phyloP scores from a whole-genome alignment of 2,888 invertebrate species.

The Drosophila cognata region DNA sequence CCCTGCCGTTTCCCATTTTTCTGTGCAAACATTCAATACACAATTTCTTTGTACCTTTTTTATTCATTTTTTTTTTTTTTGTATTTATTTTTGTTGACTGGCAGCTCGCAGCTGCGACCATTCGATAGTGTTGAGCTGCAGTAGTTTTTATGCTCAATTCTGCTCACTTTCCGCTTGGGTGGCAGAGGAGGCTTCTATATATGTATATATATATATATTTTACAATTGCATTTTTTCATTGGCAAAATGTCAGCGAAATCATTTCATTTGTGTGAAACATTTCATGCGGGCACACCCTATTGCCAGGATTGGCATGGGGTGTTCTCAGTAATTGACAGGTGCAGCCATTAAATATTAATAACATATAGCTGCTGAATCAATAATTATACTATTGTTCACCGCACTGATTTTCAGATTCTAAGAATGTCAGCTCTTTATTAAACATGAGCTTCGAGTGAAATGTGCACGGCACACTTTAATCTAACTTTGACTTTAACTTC shows the following conservation, averaged over 20 bases:
- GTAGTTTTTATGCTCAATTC: constrained; percentile 69
- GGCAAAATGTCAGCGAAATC: constrained; percentile 39
- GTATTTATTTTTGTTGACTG: constrained; percentile 13
- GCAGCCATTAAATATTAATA: neutral
- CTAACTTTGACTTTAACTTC: neutral
- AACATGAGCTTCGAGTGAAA: neutral
- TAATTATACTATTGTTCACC: neutral
- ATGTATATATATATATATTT: too few relatives aligned
- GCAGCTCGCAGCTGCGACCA: constrained; percentile 60
- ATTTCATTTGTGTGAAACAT: constrained; percentile 34
- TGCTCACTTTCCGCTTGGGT: constrained; percentile 51
- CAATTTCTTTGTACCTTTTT: constrained; percentile 9
- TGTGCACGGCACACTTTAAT: neutral
- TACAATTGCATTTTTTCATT: constrained; percentile 22
- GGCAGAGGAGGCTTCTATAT: constrained; percentile 14
- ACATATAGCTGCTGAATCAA: neutral
- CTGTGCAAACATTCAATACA: constrained; percentile 47
- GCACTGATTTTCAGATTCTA: neutral
- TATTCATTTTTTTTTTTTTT: neutral
- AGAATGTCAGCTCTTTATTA: neutral
- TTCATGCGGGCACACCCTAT: neutral
- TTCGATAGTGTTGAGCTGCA: constrained; percentile 39
- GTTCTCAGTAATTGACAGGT: neutral
- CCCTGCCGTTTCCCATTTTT: neutral
- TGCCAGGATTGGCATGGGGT: neutral